Base-by-base conservation (phyloP, 2,797 vertebrate genomes). In the Yasuhikotakia modesta region DNA sequence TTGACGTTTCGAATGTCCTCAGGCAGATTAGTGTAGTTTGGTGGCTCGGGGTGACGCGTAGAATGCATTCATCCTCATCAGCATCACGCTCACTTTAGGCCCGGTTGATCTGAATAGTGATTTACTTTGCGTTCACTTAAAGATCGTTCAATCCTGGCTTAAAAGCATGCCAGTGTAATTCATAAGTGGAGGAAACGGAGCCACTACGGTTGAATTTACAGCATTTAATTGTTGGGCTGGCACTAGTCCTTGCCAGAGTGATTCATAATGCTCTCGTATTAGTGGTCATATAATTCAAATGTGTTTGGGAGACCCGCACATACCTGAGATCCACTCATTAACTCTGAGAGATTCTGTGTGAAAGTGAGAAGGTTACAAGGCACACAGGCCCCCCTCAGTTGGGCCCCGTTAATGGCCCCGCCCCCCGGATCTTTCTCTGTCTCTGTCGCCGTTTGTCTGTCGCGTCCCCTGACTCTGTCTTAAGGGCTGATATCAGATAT, bases 401-500 rank as follows among this genome's bases (percentile, higher is more conserved):
- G 5, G 78, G 35, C 68, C 22, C 45, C 53, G 22, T 21, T 43
- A 43, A 43, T 43, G 39, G 39, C 39, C 39, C 39, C 39, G 45
- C 70, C 24, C 27, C 45, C 50, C 13, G 14, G 6, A 39, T 14
- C 48, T 46, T 73, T 61, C 32, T 82, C 24, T 67, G 58, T 67
- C 52, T 61, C 19, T 61, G 75, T 71, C 76, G 82, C 79, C 79
- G 75, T 52, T 78, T 52, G 71, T 83, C 79, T 83, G 52, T 46
- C 55, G 30, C 64, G 24, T 64, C 61, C 57, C 63, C 57, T 76
- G 82, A 86, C 79, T 63, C 52, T 73, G 52, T 83, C 71, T 81
- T 83, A 75, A 72, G 68, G 79, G 72, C 68, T 73, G 72, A 81
- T 79, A 81, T 81, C 68, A 84, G 79, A 81, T 82, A 79, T 50